Base-by-base conservation (phyloP, 2,888 invertebrate genomes). In the Sphecodes monilicornis region DNA sequence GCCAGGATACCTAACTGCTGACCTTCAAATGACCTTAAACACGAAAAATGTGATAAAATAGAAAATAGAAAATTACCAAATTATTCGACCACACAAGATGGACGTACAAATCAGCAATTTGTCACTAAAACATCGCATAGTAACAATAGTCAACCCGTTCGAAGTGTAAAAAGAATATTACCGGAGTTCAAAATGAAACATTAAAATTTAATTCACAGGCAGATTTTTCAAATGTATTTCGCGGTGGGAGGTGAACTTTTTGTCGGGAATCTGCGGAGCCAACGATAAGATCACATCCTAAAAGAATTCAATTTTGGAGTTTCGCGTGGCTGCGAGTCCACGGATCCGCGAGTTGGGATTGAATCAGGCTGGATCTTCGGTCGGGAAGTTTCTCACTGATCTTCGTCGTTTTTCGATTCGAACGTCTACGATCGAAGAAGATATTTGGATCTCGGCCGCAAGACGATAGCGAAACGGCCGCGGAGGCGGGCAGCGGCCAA, bases 291-390 rank as follows among this genome's bases (percentile, higher is more conserved):
- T 66, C 39, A 60, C 64, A 72, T 78, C 66, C 26, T 39, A 64
- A 46, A 78, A 72, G 72, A 72, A 72, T 78, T 46, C 43, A 78
- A 78, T 78, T 69, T 46, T 46, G 50, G 43, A 72, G 72, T 72
- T 66, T 18, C 50, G 29, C 13, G 50, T 64, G 64, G 32, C 64
- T 32, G 29, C 36, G 36, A 32, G 29, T 22, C 57, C 22, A 46
- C n/a, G 43, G 50, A 39, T 50, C 46, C 50, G 32, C 60, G 43
- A 29, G n/a, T 11, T 18, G 22, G 46, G 36, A 68, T 26, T 29
- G 78, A 41, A 66, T 78, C 72, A 32, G 32, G 60, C 16, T 43
- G 46, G 71, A 68, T 78, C 77, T 18, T 10, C 60, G 26, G 39
- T n/a, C 41, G n/a, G 36, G 68, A 78, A 54, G 18, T 72, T 78